These are phyloP conservation scores for Equus przewalskii DNA, from an alignment of 2,113 vertebrate genomes.

Conservation along the genomic window DNA sequence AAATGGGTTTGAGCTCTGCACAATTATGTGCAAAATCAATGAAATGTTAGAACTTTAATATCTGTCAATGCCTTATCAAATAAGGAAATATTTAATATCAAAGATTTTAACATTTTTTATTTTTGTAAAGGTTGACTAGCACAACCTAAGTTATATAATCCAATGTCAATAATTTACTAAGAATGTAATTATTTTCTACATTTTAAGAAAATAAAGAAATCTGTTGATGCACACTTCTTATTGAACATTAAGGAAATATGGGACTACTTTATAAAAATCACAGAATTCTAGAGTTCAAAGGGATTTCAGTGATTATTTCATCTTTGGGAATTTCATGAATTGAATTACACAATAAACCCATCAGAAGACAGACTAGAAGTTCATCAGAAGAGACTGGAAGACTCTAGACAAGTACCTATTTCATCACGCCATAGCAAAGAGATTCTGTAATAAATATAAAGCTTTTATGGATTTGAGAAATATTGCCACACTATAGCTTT, in stretches of 20 bases:
- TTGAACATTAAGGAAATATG: constrained; percentile 20
- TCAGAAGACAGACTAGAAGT: constrained; percentile 13
- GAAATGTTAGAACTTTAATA: constrained; percentile 6
- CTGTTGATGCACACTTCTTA: neutral
- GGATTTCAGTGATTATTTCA: constrained; percentile 24
- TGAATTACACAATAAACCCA: constrained; percentile 26
- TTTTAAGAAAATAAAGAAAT: constrained; percentile 33
- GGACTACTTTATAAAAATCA: constrained; percentile 2
- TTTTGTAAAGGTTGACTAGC: constrained; percentile 37
- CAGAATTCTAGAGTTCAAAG: constrained; percentile 22
- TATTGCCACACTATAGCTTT: neutral
- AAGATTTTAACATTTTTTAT: constrained; percentile 48
- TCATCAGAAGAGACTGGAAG: neutral
- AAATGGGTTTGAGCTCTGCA: neutral
- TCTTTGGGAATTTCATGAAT: neutral
- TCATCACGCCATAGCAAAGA: neutral
- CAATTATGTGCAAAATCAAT: neutral
- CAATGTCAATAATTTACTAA: constrained; percentile 14
- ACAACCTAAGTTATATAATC: neutral
- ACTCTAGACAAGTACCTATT: neutral
- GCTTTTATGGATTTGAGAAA: constrained; percentile 6
- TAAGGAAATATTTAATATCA: neutral
- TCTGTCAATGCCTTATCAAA: constrained; percentile 9
- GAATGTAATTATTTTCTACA: constrained; percentile 23
- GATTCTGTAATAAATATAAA: neutral